Evolutionary conservation across 2,888 invertebrate genomes (phyloP).

Genomic region (Eupithecia centaureata): DNA sequence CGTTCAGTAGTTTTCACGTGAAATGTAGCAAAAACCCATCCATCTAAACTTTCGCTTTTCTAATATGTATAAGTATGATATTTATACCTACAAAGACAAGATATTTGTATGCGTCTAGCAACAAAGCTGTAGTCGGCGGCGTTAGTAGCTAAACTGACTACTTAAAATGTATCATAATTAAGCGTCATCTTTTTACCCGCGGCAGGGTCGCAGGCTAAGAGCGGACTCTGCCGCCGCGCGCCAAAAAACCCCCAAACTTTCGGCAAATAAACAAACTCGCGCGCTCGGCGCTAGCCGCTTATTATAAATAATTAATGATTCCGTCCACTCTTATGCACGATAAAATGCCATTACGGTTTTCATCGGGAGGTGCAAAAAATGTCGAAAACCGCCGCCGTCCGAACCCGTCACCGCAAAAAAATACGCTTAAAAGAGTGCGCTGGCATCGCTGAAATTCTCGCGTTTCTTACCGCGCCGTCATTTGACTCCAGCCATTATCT

Average conservation of each 20-base stretch:
- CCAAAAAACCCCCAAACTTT: constrained; percentile 57
- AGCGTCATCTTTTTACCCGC: constrained; percentile 7
- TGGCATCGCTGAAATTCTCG: constrained; percentile 81
- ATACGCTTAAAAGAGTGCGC: constrained; percentile 78
- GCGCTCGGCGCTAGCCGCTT: constrained; percentile 79
- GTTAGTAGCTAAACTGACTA: background rate
- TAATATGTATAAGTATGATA: too few species aligned
- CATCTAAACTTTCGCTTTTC: too few species aligned
- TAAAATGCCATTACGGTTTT: constrained; percentile 84
- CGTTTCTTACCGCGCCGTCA: constrained; percentile 78
- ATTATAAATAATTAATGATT: constrained; percentile 85
- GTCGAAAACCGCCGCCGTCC: constrained; percentile 72
- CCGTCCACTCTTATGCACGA: constrained; percentile 81
- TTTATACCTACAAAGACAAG: too few species aligned
- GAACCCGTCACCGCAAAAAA: constrained; percentile 74
- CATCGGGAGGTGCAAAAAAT: constrained; percentile 79
- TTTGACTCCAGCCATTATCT: constrained; percentile 82
- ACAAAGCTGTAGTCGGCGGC: background rate
- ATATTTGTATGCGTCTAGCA: background rate
- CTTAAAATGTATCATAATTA: constrained; percentile 12
- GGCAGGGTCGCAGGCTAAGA: constrained; percentile 12
- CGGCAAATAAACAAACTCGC: constrained; percentile 65
- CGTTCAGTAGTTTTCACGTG: too few species aligned
- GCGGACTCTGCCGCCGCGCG: constrained; percentile 50
- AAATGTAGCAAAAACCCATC: too few species aligned